Evolutionary conservation across 2,888 invertebrate species (phyloP).

Genomic region (Andrena bucephala): DNA sequence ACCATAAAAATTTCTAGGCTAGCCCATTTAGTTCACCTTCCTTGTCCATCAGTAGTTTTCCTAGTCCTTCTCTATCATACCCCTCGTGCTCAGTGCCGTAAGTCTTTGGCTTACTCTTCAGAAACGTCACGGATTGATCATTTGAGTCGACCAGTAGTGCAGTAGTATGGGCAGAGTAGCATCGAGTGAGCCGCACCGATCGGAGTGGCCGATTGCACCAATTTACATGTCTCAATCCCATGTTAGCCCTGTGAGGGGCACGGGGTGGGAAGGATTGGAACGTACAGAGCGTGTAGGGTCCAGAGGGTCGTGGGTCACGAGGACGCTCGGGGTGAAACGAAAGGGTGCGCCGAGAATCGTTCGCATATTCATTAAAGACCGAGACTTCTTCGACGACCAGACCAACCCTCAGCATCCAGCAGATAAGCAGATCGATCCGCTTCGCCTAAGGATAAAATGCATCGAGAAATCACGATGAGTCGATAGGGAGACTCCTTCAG

Average conservation of each 20-base stretch:
- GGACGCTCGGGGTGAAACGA: slow-evolving; percentile 58
- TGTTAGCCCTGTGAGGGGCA: slow-evolving; percentile 73
- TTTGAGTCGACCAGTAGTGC: slow-evolving; percentile 75
- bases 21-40: too few species aligned
- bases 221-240: slow-evolving; percentile 85
- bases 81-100: not conserved
- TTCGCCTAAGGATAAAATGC: slow-evolving; percentile 12
- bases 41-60: too few species aligned
- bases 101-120: not conserved
- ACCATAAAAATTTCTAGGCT: not conserved
- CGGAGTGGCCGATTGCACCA: slow-evolving; percentile 81
- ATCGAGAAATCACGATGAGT: slow-evolving; percentile 15
- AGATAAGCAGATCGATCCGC: slow-evolving; percentile 54
- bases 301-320: slow-evolving; percentile 66
- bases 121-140: not conserved
- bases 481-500: not conserved
- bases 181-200: slow-evolving; percentile 78
- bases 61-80: not conserved
- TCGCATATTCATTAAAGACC: slow-evolving; percentile 79
- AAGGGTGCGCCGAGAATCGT: slow-evolving; percentile 45
- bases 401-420: slow-evolving; percentile 39
- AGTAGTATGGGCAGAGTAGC: slow-evolving; percentile 73
- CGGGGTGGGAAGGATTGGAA: slow-evolving; percentile 50
- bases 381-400: slow-evolving; percentile 45
- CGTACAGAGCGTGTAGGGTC: slow-evolving; percentile 67